These are phyloP conservation scores for Tipula confusa DNA, from an alignment of 2,888 invertebrate genomes.

Conservation along the genomic window DNA sequence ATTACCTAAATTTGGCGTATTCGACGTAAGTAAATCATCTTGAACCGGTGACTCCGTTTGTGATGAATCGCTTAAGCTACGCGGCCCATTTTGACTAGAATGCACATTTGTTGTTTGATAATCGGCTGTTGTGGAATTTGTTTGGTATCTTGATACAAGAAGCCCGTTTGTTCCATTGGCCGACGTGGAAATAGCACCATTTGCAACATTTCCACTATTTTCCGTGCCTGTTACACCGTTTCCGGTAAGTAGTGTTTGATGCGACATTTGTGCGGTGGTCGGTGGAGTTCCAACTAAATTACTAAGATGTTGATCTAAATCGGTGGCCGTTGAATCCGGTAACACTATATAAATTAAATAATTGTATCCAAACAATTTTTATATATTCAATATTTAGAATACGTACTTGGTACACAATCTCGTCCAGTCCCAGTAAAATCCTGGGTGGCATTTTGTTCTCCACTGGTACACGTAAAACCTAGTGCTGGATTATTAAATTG, in stretches of 20 bases:
- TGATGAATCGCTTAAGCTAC: constrained; percentile 77
- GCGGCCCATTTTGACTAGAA: constrained; percentile 60
- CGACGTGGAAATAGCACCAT: constrained; percentile 37
- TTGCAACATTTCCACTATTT: constrained; percentile 39
- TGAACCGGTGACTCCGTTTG: constrained; percentile 80
- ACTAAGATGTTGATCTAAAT: constrained; percentile 69
- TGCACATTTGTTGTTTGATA: constrained; percentile 51
- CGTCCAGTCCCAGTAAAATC: constrained; percentile 59
- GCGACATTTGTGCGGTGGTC: constrained; percentile 52
- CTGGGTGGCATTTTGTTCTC: constrained; percentile 58
- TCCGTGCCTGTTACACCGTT: background rate
- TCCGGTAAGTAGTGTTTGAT: constrained; percentile 47
- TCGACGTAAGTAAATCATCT: constrained; percentile 66
- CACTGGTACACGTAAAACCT: constrained; percentile 65
- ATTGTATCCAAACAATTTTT: constrained; percentile 4
- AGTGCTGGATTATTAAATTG: constrained; percentile 72
- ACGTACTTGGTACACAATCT: constrained; percentile 52
- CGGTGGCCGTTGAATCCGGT: constrained; percentile 72
- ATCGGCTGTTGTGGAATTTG: constrained; percentile 57
- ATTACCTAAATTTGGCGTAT: constrained; percentile 58
- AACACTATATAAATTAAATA: constrained; percentile 54
- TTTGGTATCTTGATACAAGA: constrained; percentile 63
- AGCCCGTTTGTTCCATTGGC: constrained; percentile 49
- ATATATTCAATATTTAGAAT: background rate
- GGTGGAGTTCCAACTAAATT: constrained; percentile 57